Percentiles rank a stretch among this genome's conserved stretches.
These are phyloP conservation scores for Maniola hyperantus DNA, from an alignment of 2,888 invertebrate species.

Conservation along the genomic window DNA sequence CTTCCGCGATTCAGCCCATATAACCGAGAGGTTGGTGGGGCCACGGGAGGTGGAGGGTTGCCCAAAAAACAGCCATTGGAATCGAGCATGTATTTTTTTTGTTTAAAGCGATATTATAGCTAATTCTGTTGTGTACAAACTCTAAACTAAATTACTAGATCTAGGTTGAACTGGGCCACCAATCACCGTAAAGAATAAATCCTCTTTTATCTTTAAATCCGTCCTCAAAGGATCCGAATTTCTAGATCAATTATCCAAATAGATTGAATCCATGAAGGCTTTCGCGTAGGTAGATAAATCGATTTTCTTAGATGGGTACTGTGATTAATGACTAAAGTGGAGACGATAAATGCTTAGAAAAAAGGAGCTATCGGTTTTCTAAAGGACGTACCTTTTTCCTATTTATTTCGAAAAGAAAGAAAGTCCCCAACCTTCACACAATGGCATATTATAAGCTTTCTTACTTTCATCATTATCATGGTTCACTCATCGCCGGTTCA, in stretches of 20 bases:
- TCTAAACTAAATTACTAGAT: too few relatives aligned
- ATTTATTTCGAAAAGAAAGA: background rate
- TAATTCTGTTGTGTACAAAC: too few relatives aligned
- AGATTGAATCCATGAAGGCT: constrained; percentile 26
- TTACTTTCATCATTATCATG: too few relatives aligned
- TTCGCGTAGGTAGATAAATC: constrained; percentile 3
- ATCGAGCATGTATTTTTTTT: too few relatives aligned
- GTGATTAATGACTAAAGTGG: constrained; percentile 4
- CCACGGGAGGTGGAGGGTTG: too few relatives aligned
- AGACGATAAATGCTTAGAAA: background rate
- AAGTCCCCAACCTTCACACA: background rate
- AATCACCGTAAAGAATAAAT: constrained; percentile 34
- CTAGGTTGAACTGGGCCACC: constrained; percentile 1
- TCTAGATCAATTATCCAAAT: constrained; percentile 34
- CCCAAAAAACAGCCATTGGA: too few relatives aligned
- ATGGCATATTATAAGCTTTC: too few relatives aligned
- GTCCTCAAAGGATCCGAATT: constrained; percentile 30
- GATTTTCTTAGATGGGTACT: background rate
- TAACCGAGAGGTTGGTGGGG: too few relatives aligned
- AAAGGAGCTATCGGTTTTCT: background rate
- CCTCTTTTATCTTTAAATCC: constrained; percentile 35
- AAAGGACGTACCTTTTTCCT: background rate
- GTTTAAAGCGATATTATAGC: too few relatives aligned
- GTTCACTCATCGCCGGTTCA: too few relatives aligned
- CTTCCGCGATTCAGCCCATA: too few relatives aligned